Percentiles rank a stretch among this genome's conserved stretches.
Evolutionary conservation across 2,113 vertebrate species (phyloP).

Genomic region (Morone chrysops): DNA sequence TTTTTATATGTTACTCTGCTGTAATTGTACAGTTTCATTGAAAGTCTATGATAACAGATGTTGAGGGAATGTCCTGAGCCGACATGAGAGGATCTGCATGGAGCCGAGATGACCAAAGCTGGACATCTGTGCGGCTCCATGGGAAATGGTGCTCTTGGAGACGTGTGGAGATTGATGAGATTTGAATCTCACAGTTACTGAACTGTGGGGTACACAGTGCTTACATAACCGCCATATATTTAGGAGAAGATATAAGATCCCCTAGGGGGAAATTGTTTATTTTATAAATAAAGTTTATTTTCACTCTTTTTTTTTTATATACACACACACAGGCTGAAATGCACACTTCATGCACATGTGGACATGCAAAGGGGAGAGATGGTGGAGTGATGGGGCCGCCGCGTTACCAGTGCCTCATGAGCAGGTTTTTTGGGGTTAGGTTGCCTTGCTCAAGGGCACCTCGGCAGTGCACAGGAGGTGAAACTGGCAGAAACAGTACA

Average conservation of each 20-base stretch:
- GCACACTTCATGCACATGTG: too few species aligned
- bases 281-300: too few species aligned
- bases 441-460: too few species aligned
- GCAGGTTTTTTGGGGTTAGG: too few species aligned
- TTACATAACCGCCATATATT: not conserved
- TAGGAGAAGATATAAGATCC: not conserved
- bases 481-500: too few species aligned
- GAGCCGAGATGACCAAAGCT: not conserved
- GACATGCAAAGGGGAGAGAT: too few species aligned
- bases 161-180: not conserved
- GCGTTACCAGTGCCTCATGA: too few species aligned
- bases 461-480: too few species aligned
- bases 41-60: not conserved
- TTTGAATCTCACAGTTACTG: not conserved
- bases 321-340: too few species aligned
- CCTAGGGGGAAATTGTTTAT: too few species aligned
- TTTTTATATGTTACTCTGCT: not conserved
- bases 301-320: too few species aligned
- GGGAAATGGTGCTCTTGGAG: not conserved
- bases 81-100: not conserved
- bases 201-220: not conserved
- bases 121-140: constrained; percentile 10
- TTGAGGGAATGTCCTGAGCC: not conserved
- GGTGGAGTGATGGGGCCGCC: too few species aligned
- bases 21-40: not conserved